Conservation (phyloP, 64 coral and sea anemone genomes). For the Stylophora pistillata region DNA sequence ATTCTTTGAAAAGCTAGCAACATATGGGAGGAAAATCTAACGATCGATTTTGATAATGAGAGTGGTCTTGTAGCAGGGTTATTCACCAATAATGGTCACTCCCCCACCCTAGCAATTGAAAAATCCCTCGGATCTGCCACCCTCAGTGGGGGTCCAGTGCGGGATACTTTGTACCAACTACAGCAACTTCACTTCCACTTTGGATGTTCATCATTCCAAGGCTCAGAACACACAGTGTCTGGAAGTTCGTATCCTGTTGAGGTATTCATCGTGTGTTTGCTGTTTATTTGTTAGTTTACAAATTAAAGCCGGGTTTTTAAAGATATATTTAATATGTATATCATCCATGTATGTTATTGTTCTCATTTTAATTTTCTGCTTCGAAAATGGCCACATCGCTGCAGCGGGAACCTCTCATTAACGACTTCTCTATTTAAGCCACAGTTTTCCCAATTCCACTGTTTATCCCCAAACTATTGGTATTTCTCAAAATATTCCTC, state of each 20-base stretch:
- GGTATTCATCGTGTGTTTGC: neutral
- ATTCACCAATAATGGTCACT: neutral
- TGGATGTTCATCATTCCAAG: neutral
- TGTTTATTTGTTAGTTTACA: too few relatives aligned
- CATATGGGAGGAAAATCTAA: neutral
- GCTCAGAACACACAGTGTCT: slow-evolving; percentile 37
- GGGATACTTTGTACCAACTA: neutral
- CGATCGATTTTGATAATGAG: neutral
- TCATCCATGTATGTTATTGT: too few relatives aligned
- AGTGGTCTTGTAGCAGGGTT: neutral
- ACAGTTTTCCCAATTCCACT: too few relatives aligned
- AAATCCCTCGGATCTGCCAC: neutral
- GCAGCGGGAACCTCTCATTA: too few relatives aligned
- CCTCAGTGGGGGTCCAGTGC: neutral
- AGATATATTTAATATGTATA: too few relatives aligned
- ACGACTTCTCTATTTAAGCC: too few relatives aligned
- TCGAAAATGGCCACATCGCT: too few relatives aligned
- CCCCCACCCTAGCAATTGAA: neutral
- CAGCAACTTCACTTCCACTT: slow-evolving; percentile 37
- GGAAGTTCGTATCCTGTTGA: slow-evolving; percentile 9
- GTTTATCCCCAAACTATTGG: too few relatives aligned
- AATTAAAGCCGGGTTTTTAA: too few relatives aligned
- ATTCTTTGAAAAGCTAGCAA: neutral
- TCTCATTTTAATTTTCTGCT: too few relatives aligned
- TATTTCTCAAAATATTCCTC: too few relatives aligned